These are phyloP conservation scores for Zaprionus nigranus DNA, from an alignment of 1,140 invertebrate species.

Conservation along the genomic window DNA sequence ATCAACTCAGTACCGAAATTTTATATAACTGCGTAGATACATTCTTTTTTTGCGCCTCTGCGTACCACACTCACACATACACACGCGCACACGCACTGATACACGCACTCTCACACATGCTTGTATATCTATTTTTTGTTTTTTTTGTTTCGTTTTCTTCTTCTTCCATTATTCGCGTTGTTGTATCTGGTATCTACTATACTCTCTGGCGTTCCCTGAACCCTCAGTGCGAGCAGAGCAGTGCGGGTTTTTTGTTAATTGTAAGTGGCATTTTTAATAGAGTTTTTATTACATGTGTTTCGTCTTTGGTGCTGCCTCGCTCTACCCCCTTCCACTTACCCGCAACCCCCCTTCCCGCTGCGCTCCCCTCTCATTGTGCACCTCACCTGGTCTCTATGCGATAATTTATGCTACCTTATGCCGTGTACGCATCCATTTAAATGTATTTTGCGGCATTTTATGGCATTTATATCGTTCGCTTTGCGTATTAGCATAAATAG, in stretches of 20 bases:
- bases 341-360: too few species aligned
- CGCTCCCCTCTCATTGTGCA: neutral
- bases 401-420: constrained; percentile 57
- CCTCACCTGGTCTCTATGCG: constrained; percentile 3
- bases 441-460: constrained; percentile 57
- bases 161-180: constrained; percentile 25
- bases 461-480: constrained; percentile 53
- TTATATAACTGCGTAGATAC: constrained; percentile 75
- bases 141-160: constrained; percentile 2
- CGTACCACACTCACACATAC: neutral
- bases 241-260: constrained; percentile 71
- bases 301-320: constrained; percentile 34
- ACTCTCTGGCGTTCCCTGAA: constrained; percentile 40
- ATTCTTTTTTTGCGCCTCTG: constrained; percentile 42
- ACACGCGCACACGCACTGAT: neutral
- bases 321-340: neutral
- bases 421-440: constrained; percentile 50
- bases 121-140: neutral
- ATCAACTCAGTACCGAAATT: constrained; percentile 57
- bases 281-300: constrained; percentile 58
- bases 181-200: constrained; percentile 27
- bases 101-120: neutral
- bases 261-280: constrained; percentile 73
- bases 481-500: constrained; percentile 46
- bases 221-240: constrained; percentile 20